Percentiles rank a stretch among this genome's conserved stretches.
Evolutionary conservation across 2,888 invertebrate genomes (phyloP).

Genomic region (Hyles lineata): DNA sequence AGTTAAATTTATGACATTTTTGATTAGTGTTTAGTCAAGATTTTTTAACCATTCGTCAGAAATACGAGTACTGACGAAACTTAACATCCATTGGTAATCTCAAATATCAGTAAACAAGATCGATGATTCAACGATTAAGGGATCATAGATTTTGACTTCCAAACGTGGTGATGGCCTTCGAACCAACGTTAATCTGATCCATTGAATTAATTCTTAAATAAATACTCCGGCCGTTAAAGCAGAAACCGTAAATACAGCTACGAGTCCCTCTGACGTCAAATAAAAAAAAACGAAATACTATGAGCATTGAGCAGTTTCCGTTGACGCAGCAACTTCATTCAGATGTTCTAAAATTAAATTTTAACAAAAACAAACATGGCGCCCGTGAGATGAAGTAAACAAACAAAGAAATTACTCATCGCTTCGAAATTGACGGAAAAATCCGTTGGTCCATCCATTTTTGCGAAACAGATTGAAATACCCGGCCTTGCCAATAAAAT

Average conservation of each 20-base stretch:
- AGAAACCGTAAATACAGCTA: too few species aligned
- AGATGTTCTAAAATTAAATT: slow-evolving; percentile 46
- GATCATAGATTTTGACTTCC: too few species aligned
- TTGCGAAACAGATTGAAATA: slow-evolving; percentile 18
- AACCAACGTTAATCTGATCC: not conserved
- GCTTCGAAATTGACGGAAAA: slow-evolving; percentile 29
- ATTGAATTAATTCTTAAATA: too few species aligned
- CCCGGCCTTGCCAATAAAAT: slow-evolving; percentile 26
- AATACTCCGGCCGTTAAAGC: too few species aligned
- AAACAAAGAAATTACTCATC: slow-evolving; percentile 33
- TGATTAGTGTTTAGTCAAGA: too few species aligned
- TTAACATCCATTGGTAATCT: too few species aligned
- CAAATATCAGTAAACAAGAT: too few species aligned
- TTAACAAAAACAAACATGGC: slow-evolving; percentile 43
- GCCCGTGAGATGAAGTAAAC: slow-evolving; percentile 33
- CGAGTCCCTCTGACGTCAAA: slow-evolving; percentile 1
- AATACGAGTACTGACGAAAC: too few species aligned
- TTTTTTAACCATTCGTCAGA: too few species aligned
- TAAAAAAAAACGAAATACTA: slow-evolving; percentile 35
- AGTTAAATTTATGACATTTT: too few species aligned
- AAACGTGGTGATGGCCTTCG: not conserved
- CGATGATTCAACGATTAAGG: too few species aligned
- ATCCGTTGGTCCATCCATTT: slow-evolving; percentile 4
- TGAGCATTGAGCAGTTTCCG: slow-evolving; percentile 38
- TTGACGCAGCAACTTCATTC: slow-evolving; percentile 46